Percentiles rank a stretch among this genome's conserved stretches.
Conservation (phyloP, 2,797 vertebrate species). For the Premnoplex brunnescens region DNA sequence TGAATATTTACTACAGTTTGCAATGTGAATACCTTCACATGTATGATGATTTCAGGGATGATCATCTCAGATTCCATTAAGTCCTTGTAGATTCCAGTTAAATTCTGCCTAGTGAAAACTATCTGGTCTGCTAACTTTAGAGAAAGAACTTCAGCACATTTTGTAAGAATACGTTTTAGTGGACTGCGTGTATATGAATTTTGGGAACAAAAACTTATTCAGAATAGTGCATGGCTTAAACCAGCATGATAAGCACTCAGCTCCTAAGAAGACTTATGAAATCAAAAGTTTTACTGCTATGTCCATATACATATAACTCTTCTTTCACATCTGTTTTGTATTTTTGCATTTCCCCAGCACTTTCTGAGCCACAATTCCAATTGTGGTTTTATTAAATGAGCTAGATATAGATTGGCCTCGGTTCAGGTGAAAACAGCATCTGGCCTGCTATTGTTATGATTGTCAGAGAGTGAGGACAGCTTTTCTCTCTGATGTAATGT, state of each 20-base stretch:
- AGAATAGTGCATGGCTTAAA: background rate
- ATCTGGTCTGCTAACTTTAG: background rate
- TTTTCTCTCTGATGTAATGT: background rate
- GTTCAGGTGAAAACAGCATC: slow-evolving; percentile 27
- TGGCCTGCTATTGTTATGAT: background rate
- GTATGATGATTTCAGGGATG: background rate
- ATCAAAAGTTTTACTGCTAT: background rate
- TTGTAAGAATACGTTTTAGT: background rate
- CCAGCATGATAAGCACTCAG: background rate
- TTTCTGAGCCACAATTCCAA: background rate
- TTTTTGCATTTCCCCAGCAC: background rate
- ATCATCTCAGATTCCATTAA: background rate
- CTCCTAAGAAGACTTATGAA: background rate
- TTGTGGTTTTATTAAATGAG: slow-evolving; percentile 11
- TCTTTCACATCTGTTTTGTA: background rate
- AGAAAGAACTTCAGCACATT: background rate
- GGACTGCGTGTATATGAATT: background rate
- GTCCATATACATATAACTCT: background rate
- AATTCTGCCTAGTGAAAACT: background rate
- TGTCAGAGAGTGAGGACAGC: background rate
- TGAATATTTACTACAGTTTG: background rate
- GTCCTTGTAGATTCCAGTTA: background rate
- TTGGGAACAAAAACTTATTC: background rate
- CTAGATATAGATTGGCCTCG: background rate
- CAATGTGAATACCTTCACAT: fast-evolving